These are phyloP conservation scores for Apotomis betuletana DNA, from an alignment of 2,888 invertebrate genomes.

Conservation along the genomic window DNA sequence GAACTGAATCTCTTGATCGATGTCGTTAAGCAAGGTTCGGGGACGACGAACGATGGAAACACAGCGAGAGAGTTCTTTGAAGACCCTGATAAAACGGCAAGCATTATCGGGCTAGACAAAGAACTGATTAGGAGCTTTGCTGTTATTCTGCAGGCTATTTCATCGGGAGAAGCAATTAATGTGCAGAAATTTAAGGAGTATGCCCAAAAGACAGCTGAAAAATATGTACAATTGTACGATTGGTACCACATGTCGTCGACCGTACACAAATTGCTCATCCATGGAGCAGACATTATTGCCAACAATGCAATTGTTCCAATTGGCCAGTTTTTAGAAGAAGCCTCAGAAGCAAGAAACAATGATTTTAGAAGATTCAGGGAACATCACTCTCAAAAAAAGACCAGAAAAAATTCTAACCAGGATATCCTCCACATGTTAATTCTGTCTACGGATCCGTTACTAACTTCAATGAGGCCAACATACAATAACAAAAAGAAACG, in stretches of 20 bases:
- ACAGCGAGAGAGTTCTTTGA: conserved; percentile 40
- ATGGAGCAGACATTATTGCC: too few species aligned
- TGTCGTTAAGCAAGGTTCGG: conserved; percentile 41
- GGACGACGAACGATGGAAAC: conserved; percentile 40
- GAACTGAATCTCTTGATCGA: conserved; percentile 40
- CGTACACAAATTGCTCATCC: conserved; percentile 43
- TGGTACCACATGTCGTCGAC: conserved; percentile 46
- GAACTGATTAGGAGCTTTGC: conserved; percentile 41
- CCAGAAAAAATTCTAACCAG: too few species aligned
- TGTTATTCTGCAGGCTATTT: conserved; percentile 42
- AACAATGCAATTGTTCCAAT: conserved; percentile 1
- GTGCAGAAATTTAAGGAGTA: conserved; percentile 41
- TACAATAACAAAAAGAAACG: too few species aligned
- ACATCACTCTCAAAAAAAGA: not conserved
- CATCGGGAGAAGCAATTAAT: conserved; percentile 38
- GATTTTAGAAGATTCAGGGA: conserved; percentile 13
- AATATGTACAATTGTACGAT: conserved; percentile 42
- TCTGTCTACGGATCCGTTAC: too few species aligned
- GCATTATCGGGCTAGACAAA: conserved; percentile 43
- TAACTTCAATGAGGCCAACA: too few species aligned
- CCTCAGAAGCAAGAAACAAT: conserved; percentile 16
- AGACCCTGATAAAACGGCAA: conserved; percentile 44
- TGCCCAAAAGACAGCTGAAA: conserved; percentile 38
- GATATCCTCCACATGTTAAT: too few species aligned
- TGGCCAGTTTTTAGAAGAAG: conserved; percentile 11